Evolutionary conservation across 2,888 invertebrate species (phyloP), one percentile per base, ranked within the genome.

Genomic region (Rambutsinella grinnellia): DNA sequence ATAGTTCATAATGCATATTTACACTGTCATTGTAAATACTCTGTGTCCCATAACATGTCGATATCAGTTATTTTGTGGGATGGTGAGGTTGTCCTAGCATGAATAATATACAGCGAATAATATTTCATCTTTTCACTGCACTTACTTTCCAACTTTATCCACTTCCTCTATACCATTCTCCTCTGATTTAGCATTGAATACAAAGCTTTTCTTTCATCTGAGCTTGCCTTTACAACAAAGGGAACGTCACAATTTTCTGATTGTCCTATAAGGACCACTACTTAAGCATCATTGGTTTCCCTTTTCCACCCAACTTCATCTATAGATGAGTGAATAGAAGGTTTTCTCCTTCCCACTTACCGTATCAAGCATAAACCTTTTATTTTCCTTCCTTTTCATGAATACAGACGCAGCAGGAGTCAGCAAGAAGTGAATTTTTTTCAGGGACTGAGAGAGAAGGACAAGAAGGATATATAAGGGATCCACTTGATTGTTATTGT

Each of bases 181-280:
- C n/a, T n/a, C n/a, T n/a, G n/a, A n/a, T n/a, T n/a, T n/a, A n/a
- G n/a, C n/a, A n/a, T n/a, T n/a, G n/a, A n/a, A n/a, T n/a, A n/a
- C n/a, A n/a, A n/a, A n/a, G n/a, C n/a, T n/a, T n/a, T n/a, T n/a
- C n/a, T n/a, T n/a, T n/a, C n/a, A n/a, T n/a, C n/a, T n/a, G n/a
- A 36, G 36, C 36, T 36, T n/a, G 36, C 36, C 36, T 36, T n/a
- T n/a, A 13, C 36, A 36, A 36, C 36, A 36, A 36, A 36, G 36
- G 36, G 2, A 36, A 53, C n/a, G 49, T 58, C 51, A 23, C 68
- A 24, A 19, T 36, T 69, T 58, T 67, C 56, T 60, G 69, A 69
- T 69, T 69, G 69, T 69, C 21, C 53, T 69, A 46, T 67, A 57
- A 67, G 67, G 67, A 67, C 67, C 67, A 46, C 24, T 49, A 28